These are phyloP conservation scores for Stegodyphus mimosarum DNA, from an alignment of 1,140 invertebrate species.

Conservation along the genomic window DNA sequence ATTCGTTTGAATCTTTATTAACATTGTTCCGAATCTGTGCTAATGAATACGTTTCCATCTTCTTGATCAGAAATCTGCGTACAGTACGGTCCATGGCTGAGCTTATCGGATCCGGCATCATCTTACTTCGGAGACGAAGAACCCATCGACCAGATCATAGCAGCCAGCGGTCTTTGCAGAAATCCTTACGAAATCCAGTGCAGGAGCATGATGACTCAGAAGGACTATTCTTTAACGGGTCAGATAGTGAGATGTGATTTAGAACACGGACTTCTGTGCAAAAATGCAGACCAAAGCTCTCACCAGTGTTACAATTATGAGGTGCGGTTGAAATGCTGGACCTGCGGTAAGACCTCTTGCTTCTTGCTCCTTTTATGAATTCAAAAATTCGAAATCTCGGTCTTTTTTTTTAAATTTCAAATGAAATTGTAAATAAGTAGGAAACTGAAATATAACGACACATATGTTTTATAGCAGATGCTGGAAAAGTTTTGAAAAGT, in stretches of 20 bases:
- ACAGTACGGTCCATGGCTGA: conserved; percentile 65
- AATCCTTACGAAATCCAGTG: conserved; percentile 65
- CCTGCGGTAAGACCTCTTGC: conserved; percentile 48
- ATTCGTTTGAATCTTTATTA: no score
- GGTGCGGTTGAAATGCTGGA: conserved; percentile 66
- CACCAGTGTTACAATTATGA: conserved; percentile 66
- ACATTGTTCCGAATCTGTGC: no score
- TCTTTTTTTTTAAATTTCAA: not conserved
- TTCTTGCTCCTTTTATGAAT: not conserved
- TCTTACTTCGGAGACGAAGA: conserved; percentile 58
- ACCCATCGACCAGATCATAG: conserved; percentile 45
- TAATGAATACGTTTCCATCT: no score
- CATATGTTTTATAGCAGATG: not conserved
- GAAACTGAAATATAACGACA: not conserved
- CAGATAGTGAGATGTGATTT: conserved; percentile 67
- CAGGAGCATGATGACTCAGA: conserved; percentile 54
- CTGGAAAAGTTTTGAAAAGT: not conserved
- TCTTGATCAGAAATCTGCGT: conserved; percentile 46
- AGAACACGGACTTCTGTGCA: conserved; percentile 67
- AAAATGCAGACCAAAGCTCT: conserved; percentile 61
- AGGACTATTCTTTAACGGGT: conserved; percentile 52
- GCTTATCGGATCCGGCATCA: conserved; percentile 62
- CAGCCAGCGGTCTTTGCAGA: conserved; percentile 55
- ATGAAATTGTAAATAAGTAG: not conserved
- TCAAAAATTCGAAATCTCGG: not conserved